Evolutionary conservation across 2,888 invertebrate genomes (phyloP).

Genomic region (Mongoloraphidia duomilia): DNA sequence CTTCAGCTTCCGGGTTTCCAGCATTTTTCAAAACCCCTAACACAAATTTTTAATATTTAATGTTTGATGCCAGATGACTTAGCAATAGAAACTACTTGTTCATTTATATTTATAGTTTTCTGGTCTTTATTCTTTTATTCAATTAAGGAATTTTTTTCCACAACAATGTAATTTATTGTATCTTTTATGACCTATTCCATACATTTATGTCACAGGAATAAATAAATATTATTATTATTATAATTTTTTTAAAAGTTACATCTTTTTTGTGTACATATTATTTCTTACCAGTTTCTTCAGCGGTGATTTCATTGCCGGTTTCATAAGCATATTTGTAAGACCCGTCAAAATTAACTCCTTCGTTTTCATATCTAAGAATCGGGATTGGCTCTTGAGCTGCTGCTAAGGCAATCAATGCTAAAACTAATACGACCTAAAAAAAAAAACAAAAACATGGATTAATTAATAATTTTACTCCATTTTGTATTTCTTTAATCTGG

Average conservation of each 20-base stretch:
- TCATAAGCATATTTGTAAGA: conserved; percentile 50
- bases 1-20: conserved; percentile 38
- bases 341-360: conserved; percentile 47
- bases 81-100: too few relatives aligned
- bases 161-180: neutral
- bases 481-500: too few relatives aligned
- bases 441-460: neutral
- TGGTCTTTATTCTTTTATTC: neutral
- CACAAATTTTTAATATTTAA: neutral
- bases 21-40: conserved; percentile 34
- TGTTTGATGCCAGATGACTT: too few relatives aligned
- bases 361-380: conserved; percentile 42
- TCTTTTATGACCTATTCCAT: too few relatives aligned
- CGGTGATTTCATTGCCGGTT: conserved; percentile 48
- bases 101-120: too few relatives aligned
- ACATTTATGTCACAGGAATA: too few relatives aligned
- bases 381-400: conserved; percentile 35
- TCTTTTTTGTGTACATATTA: conserved; percentile 15
- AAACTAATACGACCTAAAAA: conserved; percentile 7
- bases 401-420: conserved; percentile 10
- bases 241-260: too few relatives aligned
- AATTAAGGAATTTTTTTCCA: neutral
- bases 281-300: conserved; percentile 42
- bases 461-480: too few relatives aligned
- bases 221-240: too few relatives aligned